A percentile compares a stretch with the other conserved stretches of the same genome.
These are phyloP conservation scores for Fistularia tabacaria DNA, from an alignment of 2,797 vertebrate species.

Conservation along the genomic window DNA sequence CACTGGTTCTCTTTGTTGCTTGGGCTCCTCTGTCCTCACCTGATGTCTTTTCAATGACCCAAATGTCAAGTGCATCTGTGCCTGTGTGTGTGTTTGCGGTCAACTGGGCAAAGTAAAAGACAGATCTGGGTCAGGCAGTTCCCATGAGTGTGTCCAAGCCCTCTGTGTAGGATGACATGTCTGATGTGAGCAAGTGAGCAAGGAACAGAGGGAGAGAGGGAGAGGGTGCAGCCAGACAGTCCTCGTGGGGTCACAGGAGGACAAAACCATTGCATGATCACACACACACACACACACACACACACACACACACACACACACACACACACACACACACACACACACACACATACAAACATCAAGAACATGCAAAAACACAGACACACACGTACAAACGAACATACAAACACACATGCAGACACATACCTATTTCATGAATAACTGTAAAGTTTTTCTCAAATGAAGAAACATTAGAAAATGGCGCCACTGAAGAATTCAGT, in stretches of 20 bases:
- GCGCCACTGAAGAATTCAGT: no score
- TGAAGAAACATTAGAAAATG: no score
- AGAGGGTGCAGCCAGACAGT: slow-evolving; percentile 48
- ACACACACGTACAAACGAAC: slow-evolving; percentile 1
- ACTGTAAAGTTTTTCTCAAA: slow-evolving; percentile 10
- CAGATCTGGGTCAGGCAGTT: slow-evolving; percentile 72
- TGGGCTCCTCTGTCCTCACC: slow-evolving; percentile 65
- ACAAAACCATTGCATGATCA: slow-evolving; percentile 32
- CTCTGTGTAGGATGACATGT: slow-evolving; percentile 56
- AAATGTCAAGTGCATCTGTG: slow-evolving; percentile 66
- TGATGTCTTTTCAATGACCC: slow-evolving; percentile 69
- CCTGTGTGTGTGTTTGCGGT: slow-evolving; percentile 39
- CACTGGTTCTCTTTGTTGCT: slow-evolving; percentile 67
- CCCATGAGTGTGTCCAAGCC: slow-evolving; percentile 60
- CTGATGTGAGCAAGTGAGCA: slow-evolving; percentile 61
- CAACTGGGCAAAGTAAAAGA: slow-evolving; percentile 60
- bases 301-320: slow-evolving; percentile 9
- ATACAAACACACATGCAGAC: slow-evolving; percentile 17
- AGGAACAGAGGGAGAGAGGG: slow-evolving; percentile 27
- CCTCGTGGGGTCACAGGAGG: slow-evolving; percentile 52
- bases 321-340: slow-evolving; percentile 9
- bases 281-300: slow-evolving; percentile 12
- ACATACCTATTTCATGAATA: slow-evolving; percentile 2
- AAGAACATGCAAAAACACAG: no score
- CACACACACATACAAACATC: not conserved